These are phyloP conservation scores for Nasonia oneida DNA, from an alignment of 2,888 invertebrate species.

Conservation along the genomic window DNA sequence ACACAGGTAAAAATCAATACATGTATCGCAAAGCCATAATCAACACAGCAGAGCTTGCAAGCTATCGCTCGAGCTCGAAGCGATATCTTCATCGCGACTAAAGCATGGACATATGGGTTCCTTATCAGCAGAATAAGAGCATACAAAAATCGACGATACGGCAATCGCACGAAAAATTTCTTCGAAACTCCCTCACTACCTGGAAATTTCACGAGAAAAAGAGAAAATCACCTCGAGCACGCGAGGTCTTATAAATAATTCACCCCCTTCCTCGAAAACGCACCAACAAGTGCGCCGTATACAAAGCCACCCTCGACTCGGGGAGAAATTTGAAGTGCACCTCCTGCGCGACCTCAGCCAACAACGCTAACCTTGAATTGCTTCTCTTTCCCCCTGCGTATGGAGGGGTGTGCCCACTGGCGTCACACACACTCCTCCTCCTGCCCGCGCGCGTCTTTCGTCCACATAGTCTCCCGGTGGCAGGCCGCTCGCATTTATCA, in stretches of 20 bases:
- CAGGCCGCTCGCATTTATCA: conserved; percentile 64
- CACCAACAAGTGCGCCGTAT: background rate
- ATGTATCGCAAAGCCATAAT: background rate
- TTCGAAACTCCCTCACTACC: background rate
- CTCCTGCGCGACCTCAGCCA: conserved; percentile 19
- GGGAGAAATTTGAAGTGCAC: background rate
- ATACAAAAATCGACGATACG: no score
- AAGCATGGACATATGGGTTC: background rate
- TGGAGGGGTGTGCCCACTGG: background rate
- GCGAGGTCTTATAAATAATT: conserved; percentile 2
- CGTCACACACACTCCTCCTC: background rate
- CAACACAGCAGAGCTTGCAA: background rate
- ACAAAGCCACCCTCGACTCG: background rate
- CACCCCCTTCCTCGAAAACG: background rate
- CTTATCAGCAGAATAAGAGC: no score
- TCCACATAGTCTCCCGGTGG: background rate
- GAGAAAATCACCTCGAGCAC: background rate
- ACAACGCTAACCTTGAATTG: conserved; percentile 45
- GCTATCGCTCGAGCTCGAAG: background rate
- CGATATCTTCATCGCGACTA: background rate
- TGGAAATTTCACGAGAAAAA: background rate
- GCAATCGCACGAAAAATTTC: background rate
- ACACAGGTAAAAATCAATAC: no score
- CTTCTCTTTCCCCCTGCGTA: background rate
- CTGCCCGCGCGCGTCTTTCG: background rate